phyloP scores from a whole-genome alignment of 2,113 vertebrate species.

The Semnopithecus entellus region DNA sequence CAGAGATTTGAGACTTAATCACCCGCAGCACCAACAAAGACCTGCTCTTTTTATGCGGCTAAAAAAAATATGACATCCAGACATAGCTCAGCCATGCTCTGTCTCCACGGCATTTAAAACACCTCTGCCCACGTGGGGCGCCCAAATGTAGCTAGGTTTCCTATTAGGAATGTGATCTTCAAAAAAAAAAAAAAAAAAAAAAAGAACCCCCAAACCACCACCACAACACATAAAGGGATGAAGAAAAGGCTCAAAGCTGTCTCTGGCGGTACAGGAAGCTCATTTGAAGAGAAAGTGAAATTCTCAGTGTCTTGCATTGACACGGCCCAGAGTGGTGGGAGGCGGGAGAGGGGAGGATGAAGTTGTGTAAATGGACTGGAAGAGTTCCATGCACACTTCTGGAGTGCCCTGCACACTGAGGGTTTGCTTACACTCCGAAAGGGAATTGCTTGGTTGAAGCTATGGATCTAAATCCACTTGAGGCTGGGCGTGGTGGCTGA shows the following conservation, averaged over 20 bases:
- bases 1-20: background rate
- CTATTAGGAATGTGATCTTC: background rate
- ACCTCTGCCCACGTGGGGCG: background rate
- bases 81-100: background rate
- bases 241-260: background rate
- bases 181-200: background rate
- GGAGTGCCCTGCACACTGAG: background rate
- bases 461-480: background rate
- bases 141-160: background rate
- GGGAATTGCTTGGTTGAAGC: background rate
- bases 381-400: background rate
- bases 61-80: background rate
- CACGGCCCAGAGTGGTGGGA: background rate
- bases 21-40: background rate
- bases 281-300: background rate
- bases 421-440: background rate
- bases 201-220: background rate
- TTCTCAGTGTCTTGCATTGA: background rate
- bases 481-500: too few species aligned
- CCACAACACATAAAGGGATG: background rate
- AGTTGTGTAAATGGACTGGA: background rate
- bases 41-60: background rate
- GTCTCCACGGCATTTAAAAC: background rate
- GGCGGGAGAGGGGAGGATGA: background rate
- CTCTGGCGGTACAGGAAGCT: background rate